Conservation (phyloP, 1,140 invertebrate genomes). For the Trichonephila inaurata region DNA sequence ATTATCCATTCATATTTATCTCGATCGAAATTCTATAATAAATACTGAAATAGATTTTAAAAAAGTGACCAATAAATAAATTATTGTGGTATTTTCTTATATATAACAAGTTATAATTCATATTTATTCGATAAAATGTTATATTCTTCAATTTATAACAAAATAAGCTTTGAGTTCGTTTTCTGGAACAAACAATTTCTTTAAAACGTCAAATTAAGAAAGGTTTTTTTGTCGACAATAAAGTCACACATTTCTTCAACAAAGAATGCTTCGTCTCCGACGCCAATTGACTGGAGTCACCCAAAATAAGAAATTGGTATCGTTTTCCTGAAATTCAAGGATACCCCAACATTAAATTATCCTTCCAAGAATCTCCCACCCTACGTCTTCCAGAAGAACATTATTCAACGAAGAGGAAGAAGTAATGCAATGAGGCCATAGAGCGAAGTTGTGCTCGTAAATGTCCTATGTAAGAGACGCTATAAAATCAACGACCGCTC, state of each 20-base stretch:
- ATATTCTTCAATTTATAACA: no score
- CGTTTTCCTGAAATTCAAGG: not conserved
- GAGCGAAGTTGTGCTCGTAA: conserved; percentile 45
- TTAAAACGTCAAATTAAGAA: not conserved
- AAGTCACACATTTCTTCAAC: not conserved
- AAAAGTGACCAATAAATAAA: no score
- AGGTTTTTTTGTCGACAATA: not conserved
- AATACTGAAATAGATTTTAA: no score
- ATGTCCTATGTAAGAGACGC: conserved; percentile 64
- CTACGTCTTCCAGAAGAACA: not conserved
- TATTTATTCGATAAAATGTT: no score
- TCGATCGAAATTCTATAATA: no score
- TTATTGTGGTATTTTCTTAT: no score
- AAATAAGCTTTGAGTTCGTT: no score
- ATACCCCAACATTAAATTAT: not conserved
- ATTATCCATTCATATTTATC: no score
- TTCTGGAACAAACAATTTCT: no score
- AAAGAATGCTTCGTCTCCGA: not conserved
- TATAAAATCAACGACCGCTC: conserved; percentile 72
- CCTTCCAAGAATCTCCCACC: not conserved
- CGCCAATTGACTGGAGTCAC: not conserved
- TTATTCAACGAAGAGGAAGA: conserved; percentile 55
- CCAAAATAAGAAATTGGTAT: not conserved
- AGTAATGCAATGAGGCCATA: conserved; percentile 42
- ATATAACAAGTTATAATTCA: no score